phyloP scores from a whole-genome alignment of 2,797 vertebrate species.

The Semotilus atromaculatus region DNA sequence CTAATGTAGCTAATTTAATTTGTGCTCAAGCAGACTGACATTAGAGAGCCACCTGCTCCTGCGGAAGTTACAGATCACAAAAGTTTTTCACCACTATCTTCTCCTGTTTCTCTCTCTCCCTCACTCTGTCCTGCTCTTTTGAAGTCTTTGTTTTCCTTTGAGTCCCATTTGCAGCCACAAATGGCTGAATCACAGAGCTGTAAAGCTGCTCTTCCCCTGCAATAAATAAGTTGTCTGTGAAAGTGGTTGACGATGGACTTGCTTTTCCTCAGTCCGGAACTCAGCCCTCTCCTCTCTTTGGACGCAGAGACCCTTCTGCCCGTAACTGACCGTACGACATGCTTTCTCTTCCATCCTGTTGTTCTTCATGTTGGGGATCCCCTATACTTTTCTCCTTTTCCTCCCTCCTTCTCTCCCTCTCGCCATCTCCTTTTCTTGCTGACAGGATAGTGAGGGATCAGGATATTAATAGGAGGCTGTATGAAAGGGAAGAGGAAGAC shows the following conservation, averaged over 20 bases:
- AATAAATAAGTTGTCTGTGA: constrained; percentile 57
- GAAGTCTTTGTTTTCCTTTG: constrained; percentile 54
- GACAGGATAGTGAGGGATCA: constrained; percentile 75
- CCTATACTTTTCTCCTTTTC: constrained; percentile 35
- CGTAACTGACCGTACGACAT: constrained; percentile 42
- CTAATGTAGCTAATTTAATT: neutral
- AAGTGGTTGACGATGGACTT: constrained; percentile 34
- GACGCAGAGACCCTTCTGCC: constrained; percentile 38
- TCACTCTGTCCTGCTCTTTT: constrained; percentile 22
- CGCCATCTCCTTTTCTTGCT: constrained; percentile 72
- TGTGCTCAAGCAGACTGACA: neutral
- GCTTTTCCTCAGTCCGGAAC: constrained; percentile 40
- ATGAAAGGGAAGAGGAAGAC: constrained; percentile 57
- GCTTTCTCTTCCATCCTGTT: constrained; percentile 60
- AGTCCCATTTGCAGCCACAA: constrained; percentile 62
- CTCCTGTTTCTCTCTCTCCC: constrained; percentile 16
- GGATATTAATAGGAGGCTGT: constrained; percentile 62
- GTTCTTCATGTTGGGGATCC: constrained; percentile 54
- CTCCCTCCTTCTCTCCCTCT: constrained; percentile 32
- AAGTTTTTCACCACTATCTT: neutral
- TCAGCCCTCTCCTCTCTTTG: constrained; percentile 41
- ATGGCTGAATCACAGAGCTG: constrained; percentile 54
- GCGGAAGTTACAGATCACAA: neutral
- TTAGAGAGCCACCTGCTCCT: constrained; percentile 1
- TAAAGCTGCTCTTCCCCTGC: constrained; percentile 57